Evolutionary conservation across 2,888 invertebrate species (phyloP), one percentile per base, ranked within the genome.

Genomic region (Auanema sp.): DNA sequence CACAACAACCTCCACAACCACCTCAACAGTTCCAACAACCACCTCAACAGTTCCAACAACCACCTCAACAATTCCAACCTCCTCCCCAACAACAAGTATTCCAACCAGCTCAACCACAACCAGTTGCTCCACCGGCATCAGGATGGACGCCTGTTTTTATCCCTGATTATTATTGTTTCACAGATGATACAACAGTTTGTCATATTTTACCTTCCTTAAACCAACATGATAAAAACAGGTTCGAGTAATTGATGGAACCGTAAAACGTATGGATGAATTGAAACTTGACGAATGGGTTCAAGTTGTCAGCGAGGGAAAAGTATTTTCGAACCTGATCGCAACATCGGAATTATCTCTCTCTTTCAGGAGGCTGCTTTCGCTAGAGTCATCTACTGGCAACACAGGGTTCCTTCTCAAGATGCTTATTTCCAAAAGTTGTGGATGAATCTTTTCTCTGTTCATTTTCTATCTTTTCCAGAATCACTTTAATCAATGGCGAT

Each of bases 181-280:
- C 60, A 12, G 60, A 53, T 41, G 60, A 60, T 55, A 11, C 60
- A 5, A 54, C 14, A 25, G 60, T 52, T 18, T 42, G 41, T 42
- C 21, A 16, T 21, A 21, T n/a, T 12, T 33, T 5, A 16, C 8
- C n/a, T 14, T 4, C 16, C 6, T 6, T 4, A n/a, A 40, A 25
- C 12, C 23, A 25, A 18, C 24, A 6, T 47, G 47, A 40, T n/a
- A 25, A 25, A n/a, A 18, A n/a, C 47, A 55, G 55, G 41, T 44
- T 21, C 18, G 23, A 21, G 44, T 56, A 44, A 12, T 10, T 12
- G 43, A 56, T 40, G 33, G 33, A 40, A 56, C 21, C 10, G 44
- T 44, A 16, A 42, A 44, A 18, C 43, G 50, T 21, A 58, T 58
- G 58, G 58, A 58, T 47, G 58, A 58, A 16, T 10, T 58, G 33